These are phyloP conservation scores for Desmodus rotundus DNA, from an alignment of 2,113 vertebrate genomes.

Conservation along the genomic window DNA sequence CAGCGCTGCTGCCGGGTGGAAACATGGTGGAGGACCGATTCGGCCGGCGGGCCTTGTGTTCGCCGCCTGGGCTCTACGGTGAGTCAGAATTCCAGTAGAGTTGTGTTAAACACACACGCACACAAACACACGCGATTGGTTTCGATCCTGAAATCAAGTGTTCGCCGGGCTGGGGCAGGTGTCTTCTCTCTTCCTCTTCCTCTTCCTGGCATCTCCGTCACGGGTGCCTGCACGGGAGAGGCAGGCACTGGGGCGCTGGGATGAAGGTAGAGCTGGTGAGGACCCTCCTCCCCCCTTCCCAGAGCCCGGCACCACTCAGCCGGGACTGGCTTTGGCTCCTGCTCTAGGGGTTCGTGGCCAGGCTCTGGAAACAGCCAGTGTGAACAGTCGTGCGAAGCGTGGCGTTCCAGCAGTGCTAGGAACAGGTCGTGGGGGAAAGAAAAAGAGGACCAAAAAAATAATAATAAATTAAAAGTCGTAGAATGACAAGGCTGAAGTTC, in stretches of 20 bases:
- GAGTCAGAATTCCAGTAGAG: background rate
- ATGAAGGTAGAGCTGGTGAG: background rate
- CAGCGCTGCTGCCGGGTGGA: too few species aligned
- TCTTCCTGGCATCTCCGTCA: background rate
- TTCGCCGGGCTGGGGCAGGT: background rate
- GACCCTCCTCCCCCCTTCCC: background rate
- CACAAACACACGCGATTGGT: background rate
- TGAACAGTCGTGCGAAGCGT: background rate
- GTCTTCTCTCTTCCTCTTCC: background rate
- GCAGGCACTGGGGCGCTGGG: background rate
- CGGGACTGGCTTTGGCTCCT: background rate
- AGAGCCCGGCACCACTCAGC: background rate
- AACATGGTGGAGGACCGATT: too few species aligned
- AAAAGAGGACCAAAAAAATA: too few species aligned
- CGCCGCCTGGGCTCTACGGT: too few species aligned
- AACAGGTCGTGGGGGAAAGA: background rate
- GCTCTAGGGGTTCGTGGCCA: background rate
- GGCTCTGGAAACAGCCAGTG: background rate
- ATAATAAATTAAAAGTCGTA: background rate
- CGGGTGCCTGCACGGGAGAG: background rate
- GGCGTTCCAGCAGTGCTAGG: background rate
- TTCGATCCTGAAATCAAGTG: background rate
- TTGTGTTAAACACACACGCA: background rate
- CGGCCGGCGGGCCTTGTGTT: too few species aligned
- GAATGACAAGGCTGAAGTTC: background rate